These are phyloP conservation scores for Percina caprodes DNA, from an alignment of 2,113 vertebrate genomes.

Conservation along the genomic window DNA sequence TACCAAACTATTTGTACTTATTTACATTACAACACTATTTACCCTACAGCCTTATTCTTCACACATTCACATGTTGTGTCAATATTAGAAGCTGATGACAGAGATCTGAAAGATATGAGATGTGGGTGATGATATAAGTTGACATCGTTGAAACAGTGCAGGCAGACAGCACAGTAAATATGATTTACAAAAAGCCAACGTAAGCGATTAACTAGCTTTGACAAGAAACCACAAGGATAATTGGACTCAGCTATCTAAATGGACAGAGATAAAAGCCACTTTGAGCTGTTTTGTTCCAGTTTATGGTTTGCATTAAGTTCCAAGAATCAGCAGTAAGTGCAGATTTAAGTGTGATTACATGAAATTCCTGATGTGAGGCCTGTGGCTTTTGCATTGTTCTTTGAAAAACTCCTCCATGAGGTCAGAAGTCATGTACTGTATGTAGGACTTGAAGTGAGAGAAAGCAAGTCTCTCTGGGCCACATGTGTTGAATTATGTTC, in stretches of 20 bases:
- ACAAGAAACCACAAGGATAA: slow-evolving; percentile 54
- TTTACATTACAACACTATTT: no score
- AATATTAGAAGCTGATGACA: slow-evolving; percentile 1
- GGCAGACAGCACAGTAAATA: slow-evolving; percentile 2
- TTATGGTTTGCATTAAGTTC: slow-evolving; percentile 58
- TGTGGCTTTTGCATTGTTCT: slow-evolving; percentile 39
- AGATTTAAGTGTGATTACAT: slow-evolving; percentile 45
- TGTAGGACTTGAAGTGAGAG: slow-evolving; percentile 60
- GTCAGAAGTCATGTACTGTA: slow-evolving; percentile 57
- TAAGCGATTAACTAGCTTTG: slow-evolving; percentile 50
- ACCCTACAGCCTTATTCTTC: no score
- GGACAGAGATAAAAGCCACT: slow-evolving; percentile 55
- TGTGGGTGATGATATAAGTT: not conserved
- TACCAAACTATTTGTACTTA: no score
- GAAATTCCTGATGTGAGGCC: slow-evolving; percentile 43
- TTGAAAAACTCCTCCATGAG: slow-evolving; percentile 46
- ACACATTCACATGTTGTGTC: not conserved
- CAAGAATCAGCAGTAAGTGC: slow-evolving; percentile 49
- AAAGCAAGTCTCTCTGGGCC: slow-evolving; percentile 31
- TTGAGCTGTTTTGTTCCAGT: slow-evolving; percentile 30
- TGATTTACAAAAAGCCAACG: slow-evolving; percentile 14
- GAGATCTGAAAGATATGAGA: not conserved
- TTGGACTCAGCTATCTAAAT: slow-evolving; percentile 56
- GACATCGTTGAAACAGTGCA: slow-evolving; percentile 17
- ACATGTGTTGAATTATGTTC: slow-evolving; percentile 74